A percentile compares a stretch with the other conserved stretches of the same genome.
Evolutionary conservation across 2,888 invertebrate genomes (phyloP).

Genomic region (Liodrosophila aerea): DNA sequence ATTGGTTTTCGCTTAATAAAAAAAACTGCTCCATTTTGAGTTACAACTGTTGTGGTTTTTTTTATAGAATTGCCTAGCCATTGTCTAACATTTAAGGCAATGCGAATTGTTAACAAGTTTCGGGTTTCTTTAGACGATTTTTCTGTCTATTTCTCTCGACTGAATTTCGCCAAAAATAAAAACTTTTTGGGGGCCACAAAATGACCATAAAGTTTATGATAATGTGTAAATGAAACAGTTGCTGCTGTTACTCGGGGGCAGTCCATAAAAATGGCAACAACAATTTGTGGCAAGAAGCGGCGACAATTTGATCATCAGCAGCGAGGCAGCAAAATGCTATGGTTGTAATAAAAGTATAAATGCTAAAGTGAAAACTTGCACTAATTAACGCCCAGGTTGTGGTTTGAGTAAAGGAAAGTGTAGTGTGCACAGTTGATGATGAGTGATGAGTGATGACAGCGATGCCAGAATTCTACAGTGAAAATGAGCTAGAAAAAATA

Average conservation of each 20-base stretch:
- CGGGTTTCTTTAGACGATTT: neutral
- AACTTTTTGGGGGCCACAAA: constrained; percentile 58
- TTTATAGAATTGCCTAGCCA: constrained; percentile 21
- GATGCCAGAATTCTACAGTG: too few relatives aligned
- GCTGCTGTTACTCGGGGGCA: constrained; percentile 14
- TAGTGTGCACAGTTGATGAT: constrained; percentile 47
- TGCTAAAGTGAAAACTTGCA: constrained; percentile 65
- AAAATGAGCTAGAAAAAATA: too few relatives aligned
- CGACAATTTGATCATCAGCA: constrained; percentile 47
- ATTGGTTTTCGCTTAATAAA: constrained; percentile 8
- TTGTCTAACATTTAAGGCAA: constrained; percentile 40
- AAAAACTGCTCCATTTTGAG: constrained; percentile 25
- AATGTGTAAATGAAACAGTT: constrained; percentile 48
- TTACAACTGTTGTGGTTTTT: constrained; percentile 15
- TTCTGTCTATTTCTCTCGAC: neutral
- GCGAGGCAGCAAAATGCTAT: constrained; percentile 21
- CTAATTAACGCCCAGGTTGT: constrained; percentile 60
- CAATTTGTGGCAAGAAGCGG: constrained; percentile 24
- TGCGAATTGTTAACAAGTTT: constrained; percentile 9
- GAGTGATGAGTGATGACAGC: too few relatives aligned
- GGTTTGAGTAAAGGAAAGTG: constrained; percentile 53
- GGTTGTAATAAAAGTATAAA: constrained; percentile 40
- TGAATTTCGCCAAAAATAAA: constrained; percentile 25
- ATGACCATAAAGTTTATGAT: constrained; percentile 71
- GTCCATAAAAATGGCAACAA: constrained; percentile 36